These are phyloP conservation scores for Alethe diademata DNA, from an alignment of 2,113 vertebrate species.

Conservation along the genomic window DNA sequence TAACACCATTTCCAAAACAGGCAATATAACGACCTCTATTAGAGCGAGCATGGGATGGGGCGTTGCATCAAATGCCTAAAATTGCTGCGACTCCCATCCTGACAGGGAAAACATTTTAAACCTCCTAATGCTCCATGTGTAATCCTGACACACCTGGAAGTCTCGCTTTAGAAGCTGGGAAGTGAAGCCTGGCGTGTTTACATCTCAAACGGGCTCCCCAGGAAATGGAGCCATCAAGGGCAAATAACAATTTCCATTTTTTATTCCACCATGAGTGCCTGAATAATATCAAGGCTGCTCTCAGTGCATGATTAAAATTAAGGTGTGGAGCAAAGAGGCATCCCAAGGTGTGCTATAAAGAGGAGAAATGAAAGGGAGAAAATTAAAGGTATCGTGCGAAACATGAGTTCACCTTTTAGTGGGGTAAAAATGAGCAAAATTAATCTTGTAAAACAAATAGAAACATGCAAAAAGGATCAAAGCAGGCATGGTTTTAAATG, in stretches of 20 bases:
- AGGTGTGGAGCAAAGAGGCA: background rate
- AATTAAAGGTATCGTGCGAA: background rate
- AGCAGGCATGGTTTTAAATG: background rate
- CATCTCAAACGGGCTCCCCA: background rate
- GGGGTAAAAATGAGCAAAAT: rapidly evolving
- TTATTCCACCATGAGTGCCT: background rate
- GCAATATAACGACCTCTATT: background rate
- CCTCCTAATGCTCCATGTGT: background rate
- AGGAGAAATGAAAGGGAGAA: background rate
- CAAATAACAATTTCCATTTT: background rate
- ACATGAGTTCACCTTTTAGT: rapidly evolving
- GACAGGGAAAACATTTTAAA: background rate
- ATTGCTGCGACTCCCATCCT: background rate
- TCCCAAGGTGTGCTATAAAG: background rate
- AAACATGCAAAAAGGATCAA: background rate
- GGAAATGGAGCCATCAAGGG: constrained; percentile 10
- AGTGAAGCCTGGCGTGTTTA: background rate
- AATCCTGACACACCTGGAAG: background rate
- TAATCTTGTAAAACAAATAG: background rate
- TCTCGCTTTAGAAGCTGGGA: background rate
- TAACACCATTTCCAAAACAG: constrained; percentile 49
- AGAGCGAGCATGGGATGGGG: background rate
- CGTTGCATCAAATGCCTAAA: background rate
- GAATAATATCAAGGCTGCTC: background rate
- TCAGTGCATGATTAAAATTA: background rate